Percentiles rank a stretch among this genome's conserved stretches.
Evolutionary conservation across 2,888 invertebrate genomes (phyloP).

Genomic region (Lordiphosa fenestrarum): DNA sequence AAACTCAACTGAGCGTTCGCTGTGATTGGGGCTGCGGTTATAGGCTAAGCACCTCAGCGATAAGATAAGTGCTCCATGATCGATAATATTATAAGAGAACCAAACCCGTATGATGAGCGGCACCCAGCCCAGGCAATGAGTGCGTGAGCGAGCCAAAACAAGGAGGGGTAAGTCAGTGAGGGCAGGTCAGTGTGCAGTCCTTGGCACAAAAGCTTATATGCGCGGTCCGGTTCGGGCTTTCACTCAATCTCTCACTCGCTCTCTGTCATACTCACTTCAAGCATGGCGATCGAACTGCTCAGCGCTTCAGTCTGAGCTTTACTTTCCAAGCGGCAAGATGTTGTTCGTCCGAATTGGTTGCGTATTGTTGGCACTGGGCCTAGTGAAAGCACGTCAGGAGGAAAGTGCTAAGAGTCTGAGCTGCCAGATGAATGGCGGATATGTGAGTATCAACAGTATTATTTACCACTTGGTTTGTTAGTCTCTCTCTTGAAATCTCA

Average conservation of each 20-base stretch:
- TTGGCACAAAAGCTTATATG: constrained; percentile 26
- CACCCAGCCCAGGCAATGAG: neutral
- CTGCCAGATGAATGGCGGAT: constrained; percentile 42
- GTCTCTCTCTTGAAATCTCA: constrained; percentile 22
- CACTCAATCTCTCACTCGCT: constrained; percentile 10
- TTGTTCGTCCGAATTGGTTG: constrained; percentile 24
- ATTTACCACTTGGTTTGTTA: neutral
- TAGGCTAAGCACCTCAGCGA: constrained; percentile 44
- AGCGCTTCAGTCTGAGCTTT: constrained; percentile 50
- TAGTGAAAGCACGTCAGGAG: constrained; percentile 13
- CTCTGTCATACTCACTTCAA: constrained; percentile 29
- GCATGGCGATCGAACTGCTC: constrained; percentile 11
- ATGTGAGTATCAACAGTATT: constrained; percentile 51
- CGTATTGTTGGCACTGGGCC: constrained; percentile 32
- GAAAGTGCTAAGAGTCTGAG: neutral
- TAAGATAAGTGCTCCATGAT: constrained; percentile 54
- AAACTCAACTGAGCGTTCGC: constrained; percentile 55
- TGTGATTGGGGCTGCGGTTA: constrained; percentile 25
- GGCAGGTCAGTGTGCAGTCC: constrained; percentile 51
- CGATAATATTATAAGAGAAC: constrained; percentile 27
- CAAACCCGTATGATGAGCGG: neutral
- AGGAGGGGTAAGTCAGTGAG: neutral
- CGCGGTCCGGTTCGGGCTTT: constrained; percentile 24
- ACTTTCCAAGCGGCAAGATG: constrained; percentile 47
- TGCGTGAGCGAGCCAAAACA: constrained; percentile 5